phyloP scores from a whole-genome alignment of 2,888 invertebrate species.

The Glomeris marginata region DNA sequence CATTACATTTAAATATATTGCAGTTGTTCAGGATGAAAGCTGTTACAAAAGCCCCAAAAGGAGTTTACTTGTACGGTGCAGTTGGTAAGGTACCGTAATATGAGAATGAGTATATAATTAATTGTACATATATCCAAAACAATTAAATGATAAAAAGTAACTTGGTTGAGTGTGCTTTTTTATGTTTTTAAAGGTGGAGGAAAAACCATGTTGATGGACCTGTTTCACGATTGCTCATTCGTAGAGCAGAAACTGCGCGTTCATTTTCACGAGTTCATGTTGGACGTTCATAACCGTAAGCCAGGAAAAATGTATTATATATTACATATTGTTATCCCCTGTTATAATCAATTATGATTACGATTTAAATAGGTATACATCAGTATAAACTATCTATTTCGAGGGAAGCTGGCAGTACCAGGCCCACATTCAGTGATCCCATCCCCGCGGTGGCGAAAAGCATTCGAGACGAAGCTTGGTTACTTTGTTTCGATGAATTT shows the following conservation, averaged over 20 bases:
- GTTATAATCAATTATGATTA: too few relatives aligned
- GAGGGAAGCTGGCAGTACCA: neutral
- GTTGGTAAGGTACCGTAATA: constrained; percentile 39
- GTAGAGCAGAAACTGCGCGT: constrained; percentile 46
- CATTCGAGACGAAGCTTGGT: constrained; percentile 71
- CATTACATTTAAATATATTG: constrained; percentile 6
- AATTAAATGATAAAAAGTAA: too few relatives aligned
- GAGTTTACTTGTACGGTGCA: constrained; percentile 56
- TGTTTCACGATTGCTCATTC: constrained; percentile 71
- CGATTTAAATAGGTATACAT: constrained; percentile 9
- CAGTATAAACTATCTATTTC: constrained; percentile 7
- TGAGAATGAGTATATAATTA: too few relatives aligned
- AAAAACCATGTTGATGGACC: constrained; percentile 98
- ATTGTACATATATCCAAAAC: too few relatives aligned
- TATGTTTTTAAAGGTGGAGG: too few relatives aligned
- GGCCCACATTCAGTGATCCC: constrained; percentile 60
- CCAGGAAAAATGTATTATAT: too few relatives aligned
- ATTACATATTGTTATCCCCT: too few relatives aligned
- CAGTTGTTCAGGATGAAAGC: constrained; percentile 15
- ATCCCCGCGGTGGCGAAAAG: constrained; percentile 82
- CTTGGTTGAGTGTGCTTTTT: too few relatives aligned
- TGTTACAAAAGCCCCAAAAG: constrained; percentile 40
- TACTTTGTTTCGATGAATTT: constrained; percentile 96
- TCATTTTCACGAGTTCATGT: constrained; percentile 96
- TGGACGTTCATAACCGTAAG: constrained; percentile 64